Evolutionary conservation across 2,888 invertebrate genomes (phyloP).

Genomic region (Mayetiola destructor): DNA sequence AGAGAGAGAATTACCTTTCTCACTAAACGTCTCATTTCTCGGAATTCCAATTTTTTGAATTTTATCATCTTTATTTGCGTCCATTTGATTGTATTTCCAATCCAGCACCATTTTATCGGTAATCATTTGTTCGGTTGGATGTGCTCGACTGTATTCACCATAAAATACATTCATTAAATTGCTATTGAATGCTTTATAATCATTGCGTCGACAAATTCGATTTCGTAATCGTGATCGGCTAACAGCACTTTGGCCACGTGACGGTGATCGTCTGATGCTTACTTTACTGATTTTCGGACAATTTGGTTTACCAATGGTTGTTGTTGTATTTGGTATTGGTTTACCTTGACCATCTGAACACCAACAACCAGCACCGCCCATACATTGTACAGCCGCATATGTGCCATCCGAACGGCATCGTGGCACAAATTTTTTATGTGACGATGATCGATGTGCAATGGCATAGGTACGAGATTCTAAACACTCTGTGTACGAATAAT

Average conservation of each 20-base stretch:
- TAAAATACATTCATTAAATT: constrained; percentile 76
- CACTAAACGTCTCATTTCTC: constrained; percentile 63
- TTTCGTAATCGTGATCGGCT: constrained; percentile 3
- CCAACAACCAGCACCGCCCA: constrained; percentile 70
- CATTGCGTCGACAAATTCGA: constrained; percentile 53
- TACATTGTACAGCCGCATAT: constrained; percentile 75
- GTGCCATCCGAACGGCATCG: constrained; percentile 70
- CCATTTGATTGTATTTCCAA: constrained; percentile 83
- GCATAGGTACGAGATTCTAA: constrained; percentile 36
- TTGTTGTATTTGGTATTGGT: constrained; percentile 66
- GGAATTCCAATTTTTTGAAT: constrained; percentile 71
- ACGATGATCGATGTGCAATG: constrained; percentile 33
- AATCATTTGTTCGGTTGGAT: constrained; percentile 21
- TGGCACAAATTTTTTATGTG: constrained; percentile 50
- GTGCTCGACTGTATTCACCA: constrained; percentile 49
- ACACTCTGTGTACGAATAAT: constrained; percentile 31
- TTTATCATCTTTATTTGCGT: constrained; percentile 60
- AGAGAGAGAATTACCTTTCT: constrained; percentile 58
- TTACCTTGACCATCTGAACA: constrained; percentile 75
- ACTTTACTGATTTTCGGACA: constrained; percentile 47
- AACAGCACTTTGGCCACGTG: constrained; percentile 37
- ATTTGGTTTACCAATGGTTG: constrained; percentile 52
- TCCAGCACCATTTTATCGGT: constrained; percentile 48
- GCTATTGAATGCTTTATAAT: constrained; percentile 65
- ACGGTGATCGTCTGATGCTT: constrained; percentile 45